Evolutionary conservation across 1,140 invertebrate genomes (phyloP), one percentile per base, ranked within the genome.

Genomic region (Eciton burchellii): DNA sequence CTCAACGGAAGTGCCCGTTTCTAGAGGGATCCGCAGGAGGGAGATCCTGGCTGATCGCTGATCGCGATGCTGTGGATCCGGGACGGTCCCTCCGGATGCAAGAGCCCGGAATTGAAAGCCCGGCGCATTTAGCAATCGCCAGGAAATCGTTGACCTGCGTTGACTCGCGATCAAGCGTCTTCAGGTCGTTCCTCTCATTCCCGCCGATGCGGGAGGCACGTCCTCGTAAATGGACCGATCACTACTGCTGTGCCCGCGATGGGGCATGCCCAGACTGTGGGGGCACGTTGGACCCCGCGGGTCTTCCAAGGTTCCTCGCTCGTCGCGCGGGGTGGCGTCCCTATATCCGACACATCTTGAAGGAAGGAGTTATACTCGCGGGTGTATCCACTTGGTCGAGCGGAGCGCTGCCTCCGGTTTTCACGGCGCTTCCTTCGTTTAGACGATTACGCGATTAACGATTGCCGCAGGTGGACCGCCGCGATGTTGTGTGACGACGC

Each of bases 201-300:
- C 24, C 60, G 73, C 45, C 74, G 86, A 87, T 73, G 41, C 79
- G 21, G 11, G 83, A 88, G 56, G 79, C 71, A 45, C 66, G 73
- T 56, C 56, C 83, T 24, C 62, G 66, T 16, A 35, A 72, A 24
- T 84, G 73, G 60, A 56, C 82, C 47, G n/a, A n/a, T n/a, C n/a
- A n/a, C n/a, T n/a, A n/a, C n/a, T n/a, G 85, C 60, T 72, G 77
- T 87, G 49, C 68, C n/a, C n/a, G n/a, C n/a, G n/a, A n/a, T n/a
- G n/a, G n/a, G n/a, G n/a, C n/a, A n/a, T n/a, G 14, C 26, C 71
- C 63, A 65, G 26, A 56, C 65, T 66, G 41, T 0, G 5, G 26
- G 41, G 35, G 19, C 29, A n/a, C 59, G 47, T 56, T 29, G 54
- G 11, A 14, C 3, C 14, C 43, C n/a, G 26, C 45, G 19, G 6